A percentile compares a stretch with the other conserved stretches of the same genome.
These are phyloP conservation scores for Anas platyrhynchos DNA, from an alignment of 2,113 vertebrate species.

Conservation along the genomic window DNA sequence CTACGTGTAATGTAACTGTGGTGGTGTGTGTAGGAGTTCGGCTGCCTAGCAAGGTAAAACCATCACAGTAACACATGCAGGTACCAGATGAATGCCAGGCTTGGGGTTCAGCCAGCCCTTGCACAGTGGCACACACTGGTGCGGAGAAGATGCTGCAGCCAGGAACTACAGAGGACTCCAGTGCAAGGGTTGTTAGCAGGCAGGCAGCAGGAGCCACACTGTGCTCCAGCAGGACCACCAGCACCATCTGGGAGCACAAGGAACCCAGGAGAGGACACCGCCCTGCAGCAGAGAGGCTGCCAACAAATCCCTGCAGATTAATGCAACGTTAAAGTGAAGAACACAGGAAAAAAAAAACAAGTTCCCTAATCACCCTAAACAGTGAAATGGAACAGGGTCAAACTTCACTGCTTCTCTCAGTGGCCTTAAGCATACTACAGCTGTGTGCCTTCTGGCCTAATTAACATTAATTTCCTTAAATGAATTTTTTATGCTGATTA, in stretches of 20 bases:
- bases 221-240: neutral
- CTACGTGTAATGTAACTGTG: too few species aligned
- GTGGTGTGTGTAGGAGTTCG: too few species aligned
- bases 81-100: neutral
- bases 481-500: slow-evolving; percentile 48
- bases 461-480: slow-evolving; percentile 10
- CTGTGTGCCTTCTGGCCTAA: slow-evolving; percentile 14
- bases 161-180: neutral
- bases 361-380: neutral
- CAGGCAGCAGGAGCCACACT: neutral
- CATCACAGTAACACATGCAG: too few species aligned
- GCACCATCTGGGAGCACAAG: neutral
- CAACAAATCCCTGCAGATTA: neutral
- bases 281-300: neutral
- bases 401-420: neutral
- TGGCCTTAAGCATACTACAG: neutral
- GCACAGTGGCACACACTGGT: accelerated
- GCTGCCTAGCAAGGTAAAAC: too few species aligned
- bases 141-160: neutral
- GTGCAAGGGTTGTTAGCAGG: neutral
- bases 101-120: neutral
- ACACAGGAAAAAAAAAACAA: neutral
- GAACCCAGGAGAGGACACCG: neutral
- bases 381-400: slow-evolving; percentile 4
- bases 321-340: neutral